Evolutionary conservation across 2,888 invertebrate genomes (phyloP).

Genomic region (Melitaea athalia): DNA sequence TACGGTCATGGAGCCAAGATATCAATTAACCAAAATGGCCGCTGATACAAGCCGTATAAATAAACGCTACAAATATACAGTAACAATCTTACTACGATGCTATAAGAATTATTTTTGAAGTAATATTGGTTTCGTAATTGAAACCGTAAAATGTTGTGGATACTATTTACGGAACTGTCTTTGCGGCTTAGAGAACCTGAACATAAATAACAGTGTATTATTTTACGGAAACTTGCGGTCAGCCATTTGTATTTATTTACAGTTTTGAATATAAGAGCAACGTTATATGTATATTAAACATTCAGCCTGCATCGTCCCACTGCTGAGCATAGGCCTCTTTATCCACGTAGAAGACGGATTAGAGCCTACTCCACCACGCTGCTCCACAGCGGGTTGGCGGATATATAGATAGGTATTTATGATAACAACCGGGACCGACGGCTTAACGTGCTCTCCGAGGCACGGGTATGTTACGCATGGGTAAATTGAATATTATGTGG

Average conservation of each 20-base stretch:
- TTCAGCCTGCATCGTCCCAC: too few relatives aligned
- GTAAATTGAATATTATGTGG: too few relatives aligned
- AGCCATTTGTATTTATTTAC: constrained; percentile 23
- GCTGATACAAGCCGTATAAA: constrained; percentile 36
- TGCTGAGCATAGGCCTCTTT: too few relatives aligned
- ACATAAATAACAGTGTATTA: constrained; percentile 31
- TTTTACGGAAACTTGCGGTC: constrained; percentile 34
- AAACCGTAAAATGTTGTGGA: constrained; percentile 12
- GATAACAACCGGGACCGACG: too few relatives aligned
- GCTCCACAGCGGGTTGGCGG: too few relatives aligned
- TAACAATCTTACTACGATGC: constrained; percentile 17
- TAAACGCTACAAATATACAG: constrained; percentile 13
- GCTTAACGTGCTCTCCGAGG: too few relatives aligned
- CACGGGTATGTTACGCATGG: too few relatives aligned
- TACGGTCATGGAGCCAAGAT: constrained; percentile 54
- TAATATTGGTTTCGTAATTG: constrained; percentile 18
- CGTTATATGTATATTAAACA: background rate
- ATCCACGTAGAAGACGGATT: too few relatives aligned
- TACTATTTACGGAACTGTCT: constrained; percentile 25
- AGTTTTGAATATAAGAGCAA: background rate
- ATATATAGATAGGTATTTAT: too few relatives aligned
- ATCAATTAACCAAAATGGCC: constrained; percentile 57
- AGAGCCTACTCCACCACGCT: too few relatives aligned
- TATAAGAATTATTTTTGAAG: constrained; percentile 32
- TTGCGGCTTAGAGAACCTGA: constrained; percentile 25